Conservation (phyloP, 2,888 invertebrate genomes). For the Taphrorychus bicolor region DNA sequence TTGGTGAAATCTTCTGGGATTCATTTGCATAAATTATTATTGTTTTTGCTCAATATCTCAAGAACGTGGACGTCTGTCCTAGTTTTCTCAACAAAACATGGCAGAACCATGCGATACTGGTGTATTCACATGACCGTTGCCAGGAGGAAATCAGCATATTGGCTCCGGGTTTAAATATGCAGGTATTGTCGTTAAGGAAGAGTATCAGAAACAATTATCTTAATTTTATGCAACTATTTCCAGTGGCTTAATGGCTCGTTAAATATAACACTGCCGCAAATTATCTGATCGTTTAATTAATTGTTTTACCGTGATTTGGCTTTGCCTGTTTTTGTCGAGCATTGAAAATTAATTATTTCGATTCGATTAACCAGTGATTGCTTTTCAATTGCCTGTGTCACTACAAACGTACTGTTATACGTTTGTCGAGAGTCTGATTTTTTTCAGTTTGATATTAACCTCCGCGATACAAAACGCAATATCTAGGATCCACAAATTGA, state of each 20-base stretch:
- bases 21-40: too few relatives aligned
- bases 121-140: background rate
- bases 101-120: too few relatives aligned
- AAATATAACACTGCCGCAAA: conserved; percentile 37
- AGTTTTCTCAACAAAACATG: background rate
- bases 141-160: background rate
- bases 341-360: conserved; percentile 8
- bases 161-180: conserved; percentile 23
- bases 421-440: too few relatives aligned
- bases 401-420: too few relatives aligned
- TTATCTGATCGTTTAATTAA: conserved; percentile 39
- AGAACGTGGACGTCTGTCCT: background rate
- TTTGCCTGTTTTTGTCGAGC: background rate
- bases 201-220: conserved; percentile 38
- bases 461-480: too few relatives aligned
- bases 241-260: conserved; percentile 38
- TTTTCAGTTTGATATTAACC: too few relatives aligned
- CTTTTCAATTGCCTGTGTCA: background rate
- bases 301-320: conserved; percentile 21
- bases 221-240: conserved; percentile 40
- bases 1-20: too few relatives aligned
- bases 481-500: too few relatives aligned
- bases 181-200: conserved; percentile 32
- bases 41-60: too few relatives aligned
- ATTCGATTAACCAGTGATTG: conserved; percentile 1